Evolutionary conservation across 2,113 vertebrate genomes (phyloP), one percentile per base, ranked within the genome.

Genomic region (Sorex araneus): DNA sequence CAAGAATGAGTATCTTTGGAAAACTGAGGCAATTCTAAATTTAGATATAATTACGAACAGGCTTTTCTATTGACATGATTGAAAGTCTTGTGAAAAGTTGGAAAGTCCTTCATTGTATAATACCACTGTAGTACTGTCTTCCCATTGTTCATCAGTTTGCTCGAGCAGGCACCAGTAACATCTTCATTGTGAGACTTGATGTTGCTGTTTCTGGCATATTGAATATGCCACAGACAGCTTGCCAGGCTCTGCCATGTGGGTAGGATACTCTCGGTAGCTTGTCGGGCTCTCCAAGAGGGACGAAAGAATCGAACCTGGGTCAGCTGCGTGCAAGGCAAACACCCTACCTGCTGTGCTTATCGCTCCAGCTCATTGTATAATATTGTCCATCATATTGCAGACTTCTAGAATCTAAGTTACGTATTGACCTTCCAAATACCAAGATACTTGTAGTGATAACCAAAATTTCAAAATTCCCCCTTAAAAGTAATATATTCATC

Each of bases 1-100:
- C 40, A 54, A 54, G 54, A 54, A 54, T 54, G 54, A 19, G 11
- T 15, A 12, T 54, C 76, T 79, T 2, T n/a, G 32, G 91, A 92
- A 92, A 81, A 43, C 69, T 67, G 40, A 94, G 43, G 71, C 89
- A 45, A 19, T 50, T 85, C 34, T 91, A 36, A 60, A 23, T 73
- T 89, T 47, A 75, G 34, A 73, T 69, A 32, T 54, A 64, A 32
- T 63, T 50, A 67, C 11, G 66, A n/a, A 43, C 8, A 71, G 28
- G 2, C 78, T 91, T 77, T 81, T 77, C 54, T 87, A 0, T 50
- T 83, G 34, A 28, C 10, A 47, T 28, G 84, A 76, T 87, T 83
- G 67, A 84, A 89, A 90, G 50, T 50, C 57, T n/a, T 30, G 66
- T 73, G 63, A 40, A 80, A 78, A 45, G 15, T 40, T 3, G 47